A percentile compares a stretch with the other conserved stretches of the same genome.
These are phyloP conservation scores for Conistra vaccinii DNA, from an alignment of 2,888 invertebrate species.

Conservation along the genomic window DNA sequence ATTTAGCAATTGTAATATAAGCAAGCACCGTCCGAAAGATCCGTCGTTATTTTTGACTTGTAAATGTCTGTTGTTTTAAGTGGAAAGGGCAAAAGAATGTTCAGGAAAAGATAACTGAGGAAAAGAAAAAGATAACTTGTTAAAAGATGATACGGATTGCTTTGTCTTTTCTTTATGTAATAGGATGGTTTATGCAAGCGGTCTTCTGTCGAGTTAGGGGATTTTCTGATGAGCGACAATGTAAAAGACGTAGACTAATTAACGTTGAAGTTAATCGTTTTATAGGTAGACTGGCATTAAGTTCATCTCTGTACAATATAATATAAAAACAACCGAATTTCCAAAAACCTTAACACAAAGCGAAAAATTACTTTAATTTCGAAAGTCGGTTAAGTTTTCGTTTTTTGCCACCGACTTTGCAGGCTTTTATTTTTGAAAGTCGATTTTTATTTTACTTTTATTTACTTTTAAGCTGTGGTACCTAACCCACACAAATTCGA, in stretches of 20 bases:
- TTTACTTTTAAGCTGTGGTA: too few relatives aligned
- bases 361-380: too few relatives aligned
- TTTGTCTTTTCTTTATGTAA: not conserved
- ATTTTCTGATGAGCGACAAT: not conserved
- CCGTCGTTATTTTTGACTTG: slow-evolving; percentile 35
- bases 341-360: too few relatives aligned
- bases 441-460: too few relatives aligned
- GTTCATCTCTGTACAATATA: not conserved
- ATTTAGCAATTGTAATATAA: slow-evolving; percentile 62
- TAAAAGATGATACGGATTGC: slow-evolving; percentile 1
- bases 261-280: not conserved
- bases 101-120: slow-evolving; percentile 12
- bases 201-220: not conserved
- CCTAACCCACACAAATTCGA: too few relatives aligned
- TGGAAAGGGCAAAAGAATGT: slow-evolving; percentile 1
- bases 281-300: not conserved
- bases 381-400: too few relatives aligned
- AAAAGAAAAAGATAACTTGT: slow-evolving; percentile 28
- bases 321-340: too few relatives aligned
- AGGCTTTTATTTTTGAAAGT: too few relatives aligned
- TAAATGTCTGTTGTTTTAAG: slow-evolving; percentile 38
- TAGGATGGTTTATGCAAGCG: not conserved
- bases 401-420: too few relatives aligned
- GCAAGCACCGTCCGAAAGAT: slow-evolving; percentile 29
- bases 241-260: not conserved